These are phyloP conservation scores for Caenorhabditis parvicauda DNA, from an alignment of 2,888 invertebrate species.

Conservation along the genomic window DNA sequence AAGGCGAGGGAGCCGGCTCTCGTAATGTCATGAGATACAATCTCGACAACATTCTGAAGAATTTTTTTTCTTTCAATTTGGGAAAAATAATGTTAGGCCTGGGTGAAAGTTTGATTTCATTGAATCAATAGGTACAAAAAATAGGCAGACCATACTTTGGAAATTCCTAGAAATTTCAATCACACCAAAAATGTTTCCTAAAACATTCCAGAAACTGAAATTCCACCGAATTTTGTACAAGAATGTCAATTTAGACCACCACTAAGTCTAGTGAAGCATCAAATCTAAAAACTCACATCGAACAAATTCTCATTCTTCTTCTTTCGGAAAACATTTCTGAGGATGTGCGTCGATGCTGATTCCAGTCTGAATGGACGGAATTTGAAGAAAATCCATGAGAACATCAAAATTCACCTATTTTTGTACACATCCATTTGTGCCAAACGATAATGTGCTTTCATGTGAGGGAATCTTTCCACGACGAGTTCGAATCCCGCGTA, in stretches of 20 bases:
- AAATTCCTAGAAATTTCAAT: too few relatives aligned
- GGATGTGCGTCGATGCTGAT: slow-evolving; percentile 22
- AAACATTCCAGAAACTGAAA: too few relatives aligned
- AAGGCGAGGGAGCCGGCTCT: slow-evolving; percentile 30
- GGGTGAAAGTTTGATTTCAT: background rate
- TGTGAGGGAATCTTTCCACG: slow-evolving; percentile 40
- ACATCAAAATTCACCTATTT: slow-evolving; percentile 9
- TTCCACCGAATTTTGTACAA: too few relatives aligned
- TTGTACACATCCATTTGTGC: slow-evolving; percentile 29
- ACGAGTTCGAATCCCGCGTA: slow-evolving; percentile 32
- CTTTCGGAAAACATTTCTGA: slow-evolving; percentile 32
- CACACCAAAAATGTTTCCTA: too few relatives aligned
- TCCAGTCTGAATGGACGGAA: slow-evolving; percentile 9
- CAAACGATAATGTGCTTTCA: slow-evolving; percentile 39
- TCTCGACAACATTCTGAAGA: slow-evolving; percentile 30
- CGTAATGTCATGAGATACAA: slow-evolving; percentile 30
- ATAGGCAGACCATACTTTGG: background rate
- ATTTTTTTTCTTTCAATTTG: too few relatives aligned
- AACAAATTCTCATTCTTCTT: slow-evolving; percentile 38
- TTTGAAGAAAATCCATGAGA: too few relatives aligned
- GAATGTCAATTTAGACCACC: too few relatives aligned
- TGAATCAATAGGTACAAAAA: background rate
- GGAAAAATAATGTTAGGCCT: background rate
- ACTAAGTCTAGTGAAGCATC: too few relatives aligned
- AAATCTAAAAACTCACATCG: slow-evolving; percentile 24